Conservation (phyloP, 2,113 vertebrate species). For the Copsychus sechellarum region DNA sequence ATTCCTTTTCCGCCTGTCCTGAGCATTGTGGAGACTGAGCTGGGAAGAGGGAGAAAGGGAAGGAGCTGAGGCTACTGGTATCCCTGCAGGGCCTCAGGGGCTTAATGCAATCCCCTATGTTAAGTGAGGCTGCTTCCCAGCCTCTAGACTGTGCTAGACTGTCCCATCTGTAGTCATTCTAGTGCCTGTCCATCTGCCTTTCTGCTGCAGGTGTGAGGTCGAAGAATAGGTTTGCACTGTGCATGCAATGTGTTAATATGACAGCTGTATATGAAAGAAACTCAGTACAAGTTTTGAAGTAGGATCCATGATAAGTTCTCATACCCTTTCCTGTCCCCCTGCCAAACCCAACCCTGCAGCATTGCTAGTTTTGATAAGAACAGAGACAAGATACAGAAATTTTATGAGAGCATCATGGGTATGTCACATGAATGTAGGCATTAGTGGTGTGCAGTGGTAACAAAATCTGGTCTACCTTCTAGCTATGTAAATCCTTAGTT, state of each 20-base stretch:
- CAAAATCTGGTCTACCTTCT: background rate
- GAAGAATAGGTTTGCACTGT: background rate
- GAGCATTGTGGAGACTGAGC: background rate
- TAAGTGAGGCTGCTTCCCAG: background rate
- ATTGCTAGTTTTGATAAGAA: background rate
- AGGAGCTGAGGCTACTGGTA: background rate
- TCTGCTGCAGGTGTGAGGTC: background rate
- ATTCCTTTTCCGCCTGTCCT: background rate
- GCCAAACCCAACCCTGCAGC: background rate
- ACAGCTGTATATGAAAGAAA: background rate
- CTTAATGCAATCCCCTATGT: background rate
- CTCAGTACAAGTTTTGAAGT: background rate
- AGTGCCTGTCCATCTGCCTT: background rate
- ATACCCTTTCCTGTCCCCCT: background rate
- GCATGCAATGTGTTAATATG: background rate
- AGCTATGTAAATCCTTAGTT: background rate
- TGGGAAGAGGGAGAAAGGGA: background rate
- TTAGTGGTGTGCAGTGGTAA: background rate
- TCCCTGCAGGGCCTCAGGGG: background rate
- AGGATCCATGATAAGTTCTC: background rate
- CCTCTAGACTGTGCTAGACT: background rate
- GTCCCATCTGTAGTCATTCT: background rate
- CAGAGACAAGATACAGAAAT: background rate
- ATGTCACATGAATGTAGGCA: background rate
- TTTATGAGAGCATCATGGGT: background rate